phyloP scores from a whole-genome alignment of 1,140 invertebrate species.

The Listronotus oregonensis region DNA sequence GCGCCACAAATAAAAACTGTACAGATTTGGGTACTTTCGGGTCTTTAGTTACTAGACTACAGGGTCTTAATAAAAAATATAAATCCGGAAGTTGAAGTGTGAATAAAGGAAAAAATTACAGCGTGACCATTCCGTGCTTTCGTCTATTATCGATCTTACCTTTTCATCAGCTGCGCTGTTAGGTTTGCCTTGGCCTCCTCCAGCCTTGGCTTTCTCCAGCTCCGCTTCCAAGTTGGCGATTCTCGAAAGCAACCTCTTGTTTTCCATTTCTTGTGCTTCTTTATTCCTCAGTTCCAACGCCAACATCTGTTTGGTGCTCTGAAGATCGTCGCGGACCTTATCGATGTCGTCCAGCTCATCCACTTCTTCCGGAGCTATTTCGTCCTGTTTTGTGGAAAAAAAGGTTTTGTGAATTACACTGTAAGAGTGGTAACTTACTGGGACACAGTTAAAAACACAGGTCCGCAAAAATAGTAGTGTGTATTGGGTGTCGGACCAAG shows the following conservation, averaged over 20 bases:
- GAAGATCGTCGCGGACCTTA: conserved; percentile 86
- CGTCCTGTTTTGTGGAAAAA: conserved; percentile 43
- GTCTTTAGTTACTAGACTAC: too few relatives aligned
- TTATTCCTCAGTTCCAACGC: conserved; percentile 85
- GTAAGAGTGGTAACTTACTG: too few relatives aligned
- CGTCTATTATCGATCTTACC: conserved; percentile 44
- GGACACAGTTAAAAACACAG: too few relatives aligned
- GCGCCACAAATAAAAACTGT: too few relatives aligned
- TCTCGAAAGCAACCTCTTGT: conserved; percentile 77
- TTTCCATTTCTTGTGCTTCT: conserved; percentile 83
- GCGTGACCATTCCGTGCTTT: too few relatives aligned
- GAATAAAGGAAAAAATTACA: too few relatives aligned
- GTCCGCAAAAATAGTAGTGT: too few relatives aligned
- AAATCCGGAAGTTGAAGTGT: too few relatives aligned
- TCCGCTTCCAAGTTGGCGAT: conserved; percentile 80
- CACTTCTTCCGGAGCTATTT: conserved; percentile 64
- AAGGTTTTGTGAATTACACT: conserved; percentile 3
- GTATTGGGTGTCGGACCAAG: too few relatives aligned
- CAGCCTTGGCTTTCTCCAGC: conserved; percentile 59
- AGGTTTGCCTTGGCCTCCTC: conserved; percentile 12
- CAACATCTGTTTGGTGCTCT: conserved; percentile 88
- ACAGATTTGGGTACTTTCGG: too few relatives aligned
- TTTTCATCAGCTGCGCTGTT: conserved; percentile 48
- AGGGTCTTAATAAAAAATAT: too few relatives aligned
- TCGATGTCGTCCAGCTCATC: conserved; percentile 90